Base-by-base conservation (phyloP, 2,888 invertebrate genomes). In the Rutpela maculata region DNA sequence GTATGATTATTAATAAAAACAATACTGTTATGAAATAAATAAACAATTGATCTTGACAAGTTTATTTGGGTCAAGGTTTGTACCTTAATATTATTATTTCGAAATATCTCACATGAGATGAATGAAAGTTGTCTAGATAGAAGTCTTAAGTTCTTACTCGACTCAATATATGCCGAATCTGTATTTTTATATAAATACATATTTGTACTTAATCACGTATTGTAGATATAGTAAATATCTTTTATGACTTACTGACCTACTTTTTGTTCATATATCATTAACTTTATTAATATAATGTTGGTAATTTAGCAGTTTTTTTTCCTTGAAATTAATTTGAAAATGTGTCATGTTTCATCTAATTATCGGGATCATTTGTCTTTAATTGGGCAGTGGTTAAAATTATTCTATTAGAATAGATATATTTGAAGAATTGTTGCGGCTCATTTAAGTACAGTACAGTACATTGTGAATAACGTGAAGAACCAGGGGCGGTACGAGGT, bases 221-320 rank as follows among this genome's bases (percentile, higher is more conserved):
- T n/a, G 50, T 43, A 50, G 22, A n/a, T 31, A 26, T 60, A 60
- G 62, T 35, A 63, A 35, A 63, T 31, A 63, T 17, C 7, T 35
- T 35, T 35, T 17, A 50, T 63, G 62, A 63, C 62, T 63, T 63
- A 63, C 62, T 63, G n/a, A 63, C 62, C 62, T 63, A 63, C 62
- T 35, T 63, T 17, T 63, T 35, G n/a, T 63, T n/a, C 15, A 35
- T 31, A 11, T 17, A 18, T 35, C n/a, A 35, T 63, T n/a, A n/a
- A n/a, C n/a, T n/a, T 35, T 63, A 3, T 35, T 35, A n/a, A 15
- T 17, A n/a, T n/a, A 50, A n/a, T 35, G 35, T 15, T 63, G 17
- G n/a, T n/a, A 17, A 9, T 35, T 63, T 15, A 35, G 17, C 17
- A n/a, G 15, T 10, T 62, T 10, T 35, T n/a, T 35, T n/a, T n/a